These are phyloP conservation scores for Philereme vetulata DNA, from an alignment of 2,888 invertebrate genomes.

Conservation along the genomic window DNA sequence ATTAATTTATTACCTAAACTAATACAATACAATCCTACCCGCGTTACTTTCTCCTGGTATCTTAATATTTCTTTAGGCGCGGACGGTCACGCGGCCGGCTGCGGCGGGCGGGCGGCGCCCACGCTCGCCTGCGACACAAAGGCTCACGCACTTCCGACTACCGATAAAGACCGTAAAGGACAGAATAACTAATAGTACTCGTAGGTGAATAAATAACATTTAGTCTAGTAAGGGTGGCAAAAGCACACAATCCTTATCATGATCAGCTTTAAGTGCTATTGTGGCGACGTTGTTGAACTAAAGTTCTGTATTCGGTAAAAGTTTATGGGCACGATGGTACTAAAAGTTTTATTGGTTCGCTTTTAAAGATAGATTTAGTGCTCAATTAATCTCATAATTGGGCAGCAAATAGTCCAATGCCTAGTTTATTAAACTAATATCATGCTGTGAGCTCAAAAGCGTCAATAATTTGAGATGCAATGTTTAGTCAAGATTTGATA, in stretches of 20 bases:
- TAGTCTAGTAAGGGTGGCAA: not conserved
- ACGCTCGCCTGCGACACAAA: conserved; percentile 16
- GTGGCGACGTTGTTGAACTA: conserved; percentile 5
- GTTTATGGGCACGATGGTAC: conserved; percentile 10
- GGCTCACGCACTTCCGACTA: conserved; percentile 26
- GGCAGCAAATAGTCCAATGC: too few relatives aligned
- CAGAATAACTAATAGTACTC: not conserved
- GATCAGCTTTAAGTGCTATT: conserved; percentile 15
- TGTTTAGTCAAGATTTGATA: too few relatives aligned
- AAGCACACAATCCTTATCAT: conserved; percentile 12
- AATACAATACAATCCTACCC: too few relatives aligned
- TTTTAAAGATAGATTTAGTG: too few relatives aligned
- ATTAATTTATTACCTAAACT: too few relatives aligned
- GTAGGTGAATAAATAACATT: not conserved
- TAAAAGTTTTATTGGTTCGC: not conserved
- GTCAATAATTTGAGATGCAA: too few relatives aligned
- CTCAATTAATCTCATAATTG: too few relatives aligned
- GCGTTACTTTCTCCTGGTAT: not conserved
- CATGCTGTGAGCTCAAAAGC: too few relatives aligned
- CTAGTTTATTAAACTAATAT: too few relatives aligned
- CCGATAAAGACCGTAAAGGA: conserved; percentile 8
- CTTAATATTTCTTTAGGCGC: conserved; percentile 15
- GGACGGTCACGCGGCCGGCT: not conserved
- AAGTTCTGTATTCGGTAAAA: conserved; percentile 7
- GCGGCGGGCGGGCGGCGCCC: not conserved